Percentiles rank a stretch among this genome's conserved stretches.
These are phyloP conservation scores for Cancer borealis DNA, from an alignment of 2,888 invertebrate genomes.

Conservation along the genomic window DNA sequence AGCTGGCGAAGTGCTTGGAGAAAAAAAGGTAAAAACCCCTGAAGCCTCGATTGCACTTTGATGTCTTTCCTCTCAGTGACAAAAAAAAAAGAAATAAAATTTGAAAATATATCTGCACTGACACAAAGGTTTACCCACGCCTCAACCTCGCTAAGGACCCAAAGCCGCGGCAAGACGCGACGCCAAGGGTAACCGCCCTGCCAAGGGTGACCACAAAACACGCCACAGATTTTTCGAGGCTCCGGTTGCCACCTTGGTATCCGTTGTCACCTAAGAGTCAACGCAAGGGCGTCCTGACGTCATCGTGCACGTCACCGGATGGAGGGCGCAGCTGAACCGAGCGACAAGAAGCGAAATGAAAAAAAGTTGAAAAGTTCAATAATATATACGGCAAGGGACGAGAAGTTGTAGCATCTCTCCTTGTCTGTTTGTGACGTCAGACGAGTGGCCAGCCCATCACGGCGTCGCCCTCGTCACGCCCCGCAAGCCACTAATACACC, in stretches of 20 bases:
- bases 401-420: neutral
- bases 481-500: neutral
- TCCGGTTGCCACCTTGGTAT: neutral
- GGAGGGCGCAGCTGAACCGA: neutral
- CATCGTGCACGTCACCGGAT: neutral
- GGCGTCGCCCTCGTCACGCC: neutral
- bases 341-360: neutral
- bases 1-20: neutral
- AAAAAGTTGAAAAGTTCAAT: neutral
- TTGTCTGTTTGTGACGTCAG: conserved; percentile 16
- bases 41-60: neutral
- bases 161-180: neutral
- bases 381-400: neutral
- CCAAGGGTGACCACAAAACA: conserved; percentile 5
- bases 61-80: neutral
- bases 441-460: neutral
- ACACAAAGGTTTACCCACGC: neutral
- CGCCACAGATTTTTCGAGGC: neutral
- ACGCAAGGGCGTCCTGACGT: neutral
- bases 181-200: neutral
- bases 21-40: neutral
- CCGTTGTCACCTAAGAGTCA: neutral
- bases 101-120: neutral
- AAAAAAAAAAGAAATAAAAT: neutral
- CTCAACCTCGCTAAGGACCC: neutral